These are phyloP conservation scores for Bradysia coprophila DNA, from an alignment of 1,140 invertebrate genomes.

Conservation along the genomic window DNA sequence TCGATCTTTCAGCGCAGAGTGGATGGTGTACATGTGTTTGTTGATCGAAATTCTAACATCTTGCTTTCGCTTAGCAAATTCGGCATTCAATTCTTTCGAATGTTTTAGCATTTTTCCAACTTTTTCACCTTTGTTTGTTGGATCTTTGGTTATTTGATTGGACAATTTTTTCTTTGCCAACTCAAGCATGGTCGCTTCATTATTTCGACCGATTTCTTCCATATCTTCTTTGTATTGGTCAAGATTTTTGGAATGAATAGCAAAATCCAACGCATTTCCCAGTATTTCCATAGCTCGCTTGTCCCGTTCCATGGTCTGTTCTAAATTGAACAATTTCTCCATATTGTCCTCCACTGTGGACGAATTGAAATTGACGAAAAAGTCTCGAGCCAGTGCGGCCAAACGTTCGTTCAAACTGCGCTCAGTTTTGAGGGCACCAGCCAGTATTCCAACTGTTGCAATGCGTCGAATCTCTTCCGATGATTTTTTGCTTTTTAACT, in stretches of 20 bases:
- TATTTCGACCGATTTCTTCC: background rate
- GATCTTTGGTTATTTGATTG: background rate
- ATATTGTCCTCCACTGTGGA: background rate
- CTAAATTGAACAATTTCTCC: background rate
- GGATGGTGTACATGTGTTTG: too few relatives aligned
- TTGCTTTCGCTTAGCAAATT: background rate
- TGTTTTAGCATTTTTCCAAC: too few relatives aligned
- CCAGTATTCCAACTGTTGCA: background rate
- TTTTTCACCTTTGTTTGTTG: background rate
- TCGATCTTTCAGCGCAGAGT: too few relatives aligned
- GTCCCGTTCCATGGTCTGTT: conserved; percentile 3
- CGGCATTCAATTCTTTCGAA: too few relatives aligned
- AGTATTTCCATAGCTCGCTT: conserved; percentile 1
- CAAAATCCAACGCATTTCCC: background rate
- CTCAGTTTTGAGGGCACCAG: background rate
- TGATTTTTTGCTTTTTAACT: background rate
- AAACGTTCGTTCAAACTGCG: background rate
- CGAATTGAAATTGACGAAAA: background rate
- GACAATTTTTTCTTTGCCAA: background rate
- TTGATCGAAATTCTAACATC: too few relatives aligned
- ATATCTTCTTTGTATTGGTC: background rate
- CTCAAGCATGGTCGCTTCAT: background rate
- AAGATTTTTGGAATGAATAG: background rate
- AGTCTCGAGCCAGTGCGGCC: background rate
- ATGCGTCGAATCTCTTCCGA: background rate